Evolutionary conservation across 2,888 invertebrate species (phyloP).

Genomic region (Dinocampus coccinellae): DNA sequence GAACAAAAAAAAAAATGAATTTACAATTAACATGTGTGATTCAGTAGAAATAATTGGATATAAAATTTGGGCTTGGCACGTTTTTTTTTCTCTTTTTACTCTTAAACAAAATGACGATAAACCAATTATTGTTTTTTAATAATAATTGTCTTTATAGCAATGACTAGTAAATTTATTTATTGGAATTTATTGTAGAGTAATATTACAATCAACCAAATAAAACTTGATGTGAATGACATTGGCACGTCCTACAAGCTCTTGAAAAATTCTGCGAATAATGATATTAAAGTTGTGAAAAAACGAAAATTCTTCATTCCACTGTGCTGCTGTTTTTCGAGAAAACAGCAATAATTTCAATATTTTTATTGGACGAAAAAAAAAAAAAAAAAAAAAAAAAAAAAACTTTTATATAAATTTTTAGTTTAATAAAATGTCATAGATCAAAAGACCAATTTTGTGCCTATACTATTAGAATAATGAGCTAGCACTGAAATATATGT

Average conservation of each 20-base stretch:
- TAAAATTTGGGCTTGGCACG: slow-evolving; percentile 67
- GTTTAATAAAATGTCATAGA: background rate
- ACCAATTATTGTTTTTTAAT: background rate
- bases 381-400: background rate
- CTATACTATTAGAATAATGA: slow-evolving; percentile 8
- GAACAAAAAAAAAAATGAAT: slow-evolving; percentile 43
- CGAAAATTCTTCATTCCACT: slow-evolving; percentile 55
- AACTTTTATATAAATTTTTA: background rate
- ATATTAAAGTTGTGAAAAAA: slow-evolving; percentile 55
- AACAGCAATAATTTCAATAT: slow-evolving; percentile 44
- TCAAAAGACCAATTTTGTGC: slow-evolving; percentile 20
- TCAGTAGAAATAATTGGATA: slow-evolving; percentile 45
- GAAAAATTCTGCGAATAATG: slow-evolving; percentile 52
- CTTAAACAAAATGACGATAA: background rate
- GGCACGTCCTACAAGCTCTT: slow-evolving; percentile 53
- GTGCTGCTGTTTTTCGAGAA: slow-evolving; percentile 60
- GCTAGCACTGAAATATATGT: slow-evolving; percentile 12
- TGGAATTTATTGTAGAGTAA: slow-evolving; percentile 66
- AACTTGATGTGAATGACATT: slow-evolving; percentile 59
- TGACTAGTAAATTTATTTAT: slow-evolving; percentile 43
- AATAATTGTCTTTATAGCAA: background rate
- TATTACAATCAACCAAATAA: slow-evolving; percentile 63
- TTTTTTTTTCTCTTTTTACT: slow-evolving; percentile 45
- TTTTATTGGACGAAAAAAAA: background rate
- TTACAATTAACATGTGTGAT: slow-evolving; percentile 62